Percentiles rank a stretch among this genome's conserved stretches.
Evolutionary conservation across 2,888 invertebrate genomes (phyloP).

Genomic region (Thecophora atra): DNA sequence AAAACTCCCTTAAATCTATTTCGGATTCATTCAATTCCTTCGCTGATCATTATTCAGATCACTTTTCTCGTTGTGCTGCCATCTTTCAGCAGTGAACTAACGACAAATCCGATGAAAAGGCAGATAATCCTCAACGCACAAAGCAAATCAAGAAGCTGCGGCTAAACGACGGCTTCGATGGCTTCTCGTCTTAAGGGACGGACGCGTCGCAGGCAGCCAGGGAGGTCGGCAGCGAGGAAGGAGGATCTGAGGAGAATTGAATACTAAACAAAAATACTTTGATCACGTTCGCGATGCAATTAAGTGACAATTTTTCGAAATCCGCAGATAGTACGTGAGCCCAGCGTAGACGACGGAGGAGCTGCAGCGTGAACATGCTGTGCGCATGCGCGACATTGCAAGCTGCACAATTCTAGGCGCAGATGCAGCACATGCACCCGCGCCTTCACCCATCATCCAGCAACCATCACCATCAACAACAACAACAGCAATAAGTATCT

Average conservation of each 20-base stretch:
- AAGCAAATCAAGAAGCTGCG: neutral
- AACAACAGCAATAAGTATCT: constrained; percentile 23
- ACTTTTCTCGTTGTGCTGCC: neutral
- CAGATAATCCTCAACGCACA: neutral
- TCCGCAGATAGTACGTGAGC: constrained; percentile 43
- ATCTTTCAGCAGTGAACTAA: neutral
- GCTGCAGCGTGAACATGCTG: constrained; percentile 1
- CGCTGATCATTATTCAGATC: neutral
- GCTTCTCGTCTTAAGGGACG: neutral
- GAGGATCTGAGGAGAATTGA: constrained; percentile 1
- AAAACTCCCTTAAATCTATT: neutral
- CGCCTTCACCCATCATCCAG: neutral
- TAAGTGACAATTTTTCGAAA: constrained; percentile 62
- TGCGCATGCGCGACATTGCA: constrained; percentile 9
- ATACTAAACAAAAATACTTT: constrained; percentile 38
- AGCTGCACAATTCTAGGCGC: neutral
- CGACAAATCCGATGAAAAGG: neutral
- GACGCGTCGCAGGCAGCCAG: no score
- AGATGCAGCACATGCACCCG: neutral
- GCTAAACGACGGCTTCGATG: neutral
- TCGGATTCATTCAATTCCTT: neutral
- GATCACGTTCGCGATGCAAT: constrained; percentile 65
- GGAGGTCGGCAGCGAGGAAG: neutral
- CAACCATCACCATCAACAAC: constrained; percentile 16
- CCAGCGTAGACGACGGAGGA: constrained; percentile 4